Conservation (phyloP, 2,797 vertebrate species). For the Neosilurus mollespiculum region DNA sequence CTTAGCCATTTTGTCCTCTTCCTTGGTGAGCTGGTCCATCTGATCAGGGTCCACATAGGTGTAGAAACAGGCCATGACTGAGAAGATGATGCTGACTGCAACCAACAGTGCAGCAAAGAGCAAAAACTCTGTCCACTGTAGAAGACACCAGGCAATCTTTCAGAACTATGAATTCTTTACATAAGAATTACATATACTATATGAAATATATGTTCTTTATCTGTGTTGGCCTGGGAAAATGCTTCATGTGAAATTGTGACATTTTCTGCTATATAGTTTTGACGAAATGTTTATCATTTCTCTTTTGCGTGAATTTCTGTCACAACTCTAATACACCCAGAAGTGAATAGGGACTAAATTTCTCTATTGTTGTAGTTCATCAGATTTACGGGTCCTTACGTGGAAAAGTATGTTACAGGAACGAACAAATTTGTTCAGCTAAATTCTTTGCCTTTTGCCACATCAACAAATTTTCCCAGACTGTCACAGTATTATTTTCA, state of each 20-base stretch:
- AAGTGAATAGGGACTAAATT: not conserved
- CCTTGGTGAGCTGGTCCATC: constrained; percentile 55
- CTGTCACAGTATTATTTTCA: not conserved
- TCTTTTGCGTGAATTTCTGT: not conserved
- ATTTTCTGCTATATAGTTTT: not conserved
- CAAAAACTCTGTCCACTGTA: constrained; percentile 91
- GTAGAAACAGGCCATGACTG: constrained; percentile 91
- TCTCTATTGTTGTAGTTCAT: not conserved
- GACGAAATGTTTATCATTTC: not conserved
- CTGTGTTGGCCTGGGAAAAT: not conserved
- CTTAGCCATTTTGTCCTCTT: constrained; percentile 46
- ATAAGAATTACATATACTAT: no score
- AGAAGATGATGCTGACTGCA: constrained; percentile 87
- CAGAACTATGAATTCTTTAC: not conserved
- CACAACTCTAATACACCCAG: not conserved
- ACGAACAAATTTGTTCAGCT: not conserved
- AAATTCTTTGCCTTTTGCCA: not conserved
- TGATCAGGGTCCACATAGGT: constrained; percentile 79
- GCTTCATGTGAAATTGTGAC: not conserved
- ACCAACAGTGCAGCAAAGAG: constrained; percentile 87
- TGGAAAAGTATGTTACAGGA: not conserved
- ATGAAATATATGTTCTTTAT: no score
- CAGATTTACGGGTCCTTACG: not conserved
- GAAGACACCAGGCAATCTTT: constrained; percentile 19
- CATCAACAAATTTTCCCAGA: not conserved